Percentiles rank a stretch among this genome's conserved stretches.
Conservation (phyloP, 2,797 vertebrate species). For the Pipistrellus pygmaeus region DNA sequence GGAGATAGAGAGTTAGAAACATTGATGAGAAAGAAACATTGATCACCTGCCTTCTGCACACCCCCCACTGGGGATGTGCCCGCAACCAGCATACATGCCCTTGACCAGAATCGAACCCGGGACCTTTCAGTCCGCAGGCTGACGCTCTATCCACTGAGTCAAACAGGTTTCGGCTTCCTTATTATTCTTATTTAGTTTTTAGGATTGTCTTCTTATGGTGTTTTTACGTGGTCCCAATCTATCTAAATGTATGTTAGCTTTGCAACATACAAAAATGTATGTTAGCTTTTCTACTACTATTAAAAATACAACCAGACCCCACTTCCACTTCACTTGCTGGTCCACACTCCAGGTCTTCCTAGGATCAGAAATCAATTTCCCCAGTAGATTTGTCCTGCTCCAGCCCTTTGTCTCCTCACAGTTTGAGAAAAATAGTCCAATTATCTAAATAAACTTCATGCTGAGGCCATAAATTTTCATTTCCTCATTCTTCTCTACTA, state of each 20-base stretch:
- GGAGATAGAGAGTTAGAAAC: no score
- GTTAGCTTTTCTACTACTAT: conserved; percentile 1
- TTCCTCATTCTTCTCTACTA: conserved; percentile 59
- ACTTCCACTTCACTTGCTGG: not conserved
- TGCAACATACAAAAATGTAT: no score
- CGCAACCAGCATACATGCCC: no score
- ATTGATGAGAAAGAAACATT: no score
- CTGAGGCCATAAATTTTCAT: conserved; percentile 60
- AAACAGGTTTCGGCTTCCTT: not conserved
- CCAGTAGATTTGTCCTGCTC: not conserved
- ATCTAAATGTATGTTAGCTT: not conserved
- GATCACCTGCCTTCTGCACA: no score
- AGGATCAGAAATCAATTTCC: conserved; percentile 12
- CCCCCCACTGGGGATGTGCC: no score
- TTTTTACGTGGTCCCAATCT: conserved; percentile 1
- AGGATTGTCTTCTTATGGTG: not conserved
- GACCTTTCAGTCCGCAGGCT: no score
- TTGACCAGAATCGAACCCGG: no score
- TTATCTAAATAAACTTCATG: conserved; percentile 50
- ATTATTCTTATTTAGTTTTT: not conserved
- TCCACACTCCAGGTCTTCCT: not conserved
- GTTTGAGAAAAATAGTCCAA: conserved; percentile 15
- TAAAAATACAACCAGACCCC: not conserved
- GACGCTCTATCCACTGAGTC: no score
- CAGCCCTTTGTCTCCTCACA: not conserved